phyloP scores from a whole-genome alignment of 2,113 vertebrate genomes.

The Odocoileus virginianus region DNA sequence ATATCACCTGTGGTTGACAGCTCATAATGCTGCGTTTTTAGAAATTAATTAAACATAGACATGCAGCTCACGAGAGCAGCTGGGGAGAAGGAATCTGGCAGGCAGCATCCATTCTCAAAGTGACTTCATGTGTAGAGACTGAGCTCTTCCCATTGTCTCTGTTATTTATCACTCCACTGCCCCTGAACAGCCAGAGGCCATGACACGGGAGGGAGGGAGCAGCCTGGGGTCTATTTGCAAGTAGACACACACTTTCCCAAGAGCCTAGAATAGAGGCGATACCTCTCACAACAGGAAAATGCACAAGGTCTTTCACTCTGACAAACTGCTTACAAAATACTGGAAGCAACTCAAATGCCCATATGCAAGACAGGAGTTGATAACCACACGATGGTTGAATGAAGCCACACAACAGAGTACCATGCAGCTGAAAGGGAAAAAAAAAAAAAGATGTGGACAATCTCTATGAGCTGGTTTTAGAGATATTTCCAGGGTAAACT shows the following conservation, averaged over 20 bases:
- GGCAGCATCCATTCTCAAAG: neutral
- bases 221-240: neutral
- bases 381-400: fast-evolving
- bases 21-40: fast-evolving
- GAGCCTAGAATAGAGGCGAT: neutral
- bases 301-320: neutral
- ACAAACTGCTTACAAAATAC: neutral
- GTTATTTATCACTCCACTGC: fast-evolving
- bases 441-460: neutral
- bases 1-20: neutral
- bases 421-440: fast-evolving
- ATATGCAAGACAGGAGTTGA: neutral
- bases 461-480: neutral
- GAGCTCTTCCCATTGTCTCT: fast-evolving
- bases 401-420: neutral
- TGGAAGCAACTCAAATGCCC: neutral
- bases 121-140: too few relatives aligned
- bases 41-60: neutral
- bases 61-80: neutral
- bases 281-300: neutral
- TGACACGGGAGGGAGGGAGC: too few relatives aligned
- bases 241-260: fast-evolving
- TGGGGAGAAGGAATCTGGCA: fast-evolving
- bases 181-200: neutral
- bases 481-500: neutral